Evolutionary conservation across 2,113 vertebrate species (phyloP).

Genomic region (Antechinus flavipes): DNA sequence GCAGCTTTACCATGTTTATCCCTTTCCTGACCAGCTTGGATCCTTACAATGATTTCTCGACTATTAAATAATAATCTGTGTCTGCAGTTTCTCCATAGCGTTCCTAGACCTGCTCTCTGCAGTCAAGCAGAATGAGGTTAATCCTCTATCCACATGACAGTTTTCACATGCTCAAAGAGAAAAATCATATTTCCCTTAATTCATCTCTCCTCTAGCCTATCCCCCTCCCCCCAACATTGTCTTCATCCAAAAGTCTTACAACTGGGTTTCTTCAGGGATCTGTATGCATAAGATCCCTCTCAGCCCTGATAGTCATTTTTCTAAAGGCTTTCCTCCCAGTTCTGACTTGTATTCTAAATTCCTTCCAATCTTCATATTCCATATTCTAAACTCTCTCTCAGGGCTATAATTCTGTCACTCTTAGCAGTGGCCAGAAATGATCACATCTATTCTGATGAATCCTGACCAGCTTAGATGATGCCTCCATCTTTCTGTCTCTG

Average conservation of each 20-base stretch:
- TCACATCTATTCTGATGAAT: not conserved
- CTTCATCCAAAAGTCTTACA: not conserved
- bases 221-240: not conserved
- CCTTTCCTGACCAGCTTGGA: not conserved
- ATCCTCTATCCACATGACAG: not conserved
- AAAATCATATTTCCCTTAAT: not conserved
- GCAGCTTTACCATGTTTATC: not conserved
- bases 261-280: not conserved
- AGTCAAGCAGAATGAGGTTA: not conserved
- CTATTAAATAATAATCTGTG: no score
- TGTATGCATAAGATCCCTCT: not conserved
- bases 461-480: not conserved
- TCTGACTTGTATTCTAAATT: no score
- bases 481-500: not conserved
- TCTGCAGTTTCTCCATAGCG: not conserved
- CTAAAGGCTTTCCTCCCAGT: no score
- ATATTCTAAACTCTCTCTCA: not conserved
- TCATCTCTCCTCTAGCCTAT: not conserved
- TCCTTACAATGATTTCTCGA: not conserved
- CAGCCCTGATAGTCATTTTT: not conserved
- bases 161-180: not conserved
- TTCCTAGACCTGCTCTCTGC: not conserved
- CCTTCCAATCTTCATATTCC: not conserved
- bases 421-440: not conserved
- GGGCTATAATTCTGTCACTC: not conserved